These are phyloP conservation scores for Mesorhabditis belari DNA, from an alignment of 2,888 invertebrate genomes.

Conservation along the genomic window DNA sequence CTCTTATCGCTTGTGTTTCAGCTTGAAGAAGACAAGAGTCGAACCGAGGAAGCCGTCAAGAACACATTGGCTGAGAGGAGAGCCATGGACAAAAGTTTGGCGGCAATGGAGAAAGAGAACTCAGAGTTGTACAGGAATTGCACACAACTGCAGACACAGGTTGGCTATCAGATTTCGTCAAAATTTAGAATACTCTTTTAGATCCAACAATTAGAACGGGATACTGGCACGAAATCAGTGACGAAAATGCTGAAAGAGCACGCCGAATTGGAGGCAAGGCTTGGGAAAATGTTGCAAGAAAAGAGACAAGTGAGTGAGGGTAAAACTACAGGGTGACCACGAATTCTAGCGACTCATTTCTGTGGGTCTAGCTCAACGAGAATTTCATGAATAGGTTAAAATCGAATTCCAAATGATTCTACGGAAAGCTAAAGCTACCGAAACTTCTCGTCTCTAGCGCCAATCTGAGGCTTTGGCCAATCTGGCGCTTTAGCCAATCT, in stretches of 20 bases:
- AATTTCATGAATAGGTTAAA: too few species aligned
- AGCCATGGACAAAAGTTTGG: constrained; percentile 41
- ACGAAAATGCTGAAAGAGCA: constrained; percentile 33
- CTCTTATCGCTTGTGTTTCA: constrained; percentile 23
- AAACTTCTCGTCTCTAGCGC: too few species aligned
- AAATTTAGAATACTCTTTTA: constrained; percentile 1
- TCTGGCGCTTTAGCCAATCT: too few species aligned
- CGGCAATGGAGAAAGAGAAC: constrained; percentile 44
- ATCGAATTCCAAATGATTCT: too few species aligned
- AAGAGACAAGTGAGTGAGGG: constrained; percentile 36
- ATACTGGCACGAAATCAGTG: constrained; percentile 24
- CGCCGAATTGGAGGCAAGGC: constrained; percentile 22
- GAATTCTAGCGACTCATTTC: background rate
- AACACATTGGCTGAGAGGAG: constrained; percentile 36
- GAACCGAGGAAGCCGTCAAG: constrained; percentile 31
- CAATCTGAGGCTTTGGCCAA: too few species aligned
- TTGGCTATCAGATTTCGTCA: background rate
- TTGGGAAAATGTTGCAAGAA: constrained; percentile 30
- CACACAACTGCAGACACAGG: constrained; percentile 35
- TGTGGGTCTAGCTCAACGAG: too few species aligned
- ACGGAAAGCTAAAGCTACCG: too few species aligned
- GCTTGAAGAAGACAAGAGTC: constrained; percentile 37
- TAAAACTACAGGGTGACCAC: background rate
- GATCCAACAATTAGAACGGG: constrained; percentile 35
- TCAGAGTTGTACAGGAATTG: constrained; percentile 40